Evolutionary conservation across 2,797 vertebrate species (phyloP).

Genomic region (Alosa sapidissima): DNA sequence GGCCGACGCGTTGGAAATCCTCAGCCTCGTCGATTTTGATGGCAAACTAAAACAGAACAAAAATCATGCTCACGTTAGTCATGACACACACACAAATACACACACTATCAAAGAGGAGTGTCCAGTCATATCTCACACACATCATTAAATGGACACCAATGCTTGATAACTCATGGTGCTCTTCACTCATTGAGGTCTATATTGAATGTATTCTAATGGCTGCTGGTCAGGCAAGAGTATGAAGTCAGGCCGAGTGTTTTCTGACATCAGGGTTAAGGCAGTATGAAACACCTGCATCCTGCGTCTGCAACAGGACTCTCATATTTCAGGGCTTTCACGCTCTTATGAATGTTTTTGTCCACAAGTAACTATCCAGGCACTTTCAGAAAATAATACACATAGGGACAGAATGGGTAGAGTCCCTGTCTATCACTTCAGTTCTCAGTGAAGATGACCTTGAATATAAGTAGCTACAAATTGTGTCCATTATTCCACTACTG

Average conservation of each 20-base stretch:
- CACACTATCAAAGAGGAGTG: background rate
- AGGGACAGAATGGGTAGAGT: background rate
- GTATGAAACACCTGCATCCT: background rate
- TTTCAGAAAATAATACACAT: background rate
- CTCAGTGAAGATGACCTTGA: background rate
- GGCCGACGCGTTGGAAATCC: slow-evolving; percentile 72
- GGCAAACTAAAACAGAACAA: slow-evolving; percentile 75
- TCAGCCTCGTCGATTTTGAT: slow-evolving; percentile 82
- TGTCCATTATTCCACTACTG: background rate
- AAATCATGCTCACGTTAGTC: background rate
- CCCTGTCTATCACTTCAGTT: background rate
- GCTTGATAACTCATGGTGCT: background rate
- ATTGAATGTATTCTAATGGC: background rate
- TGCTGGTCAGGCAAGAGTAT: background rate
- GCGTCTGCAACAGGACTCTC: background rate
- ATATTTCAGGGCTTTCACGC: background rate
- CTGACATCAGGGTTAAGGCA: background rate
- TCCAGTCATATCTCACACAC: background rate
- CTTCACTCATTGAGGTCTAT: background rate
- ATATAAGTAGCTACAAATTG: slow-evolving; percentile 4
- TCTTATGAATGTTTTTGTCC: background rate
- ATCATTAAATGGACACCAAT: background rate
- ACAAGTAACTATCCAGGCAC: background rate
- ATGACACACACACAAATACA: background rate
- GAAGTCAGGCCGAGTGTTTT: background rate